These are phyloP conservation scores for Nilaparvata lugens DNA, from an alignment of 1,140 invertebrate species.

Conservation along the genomic window DNA sequence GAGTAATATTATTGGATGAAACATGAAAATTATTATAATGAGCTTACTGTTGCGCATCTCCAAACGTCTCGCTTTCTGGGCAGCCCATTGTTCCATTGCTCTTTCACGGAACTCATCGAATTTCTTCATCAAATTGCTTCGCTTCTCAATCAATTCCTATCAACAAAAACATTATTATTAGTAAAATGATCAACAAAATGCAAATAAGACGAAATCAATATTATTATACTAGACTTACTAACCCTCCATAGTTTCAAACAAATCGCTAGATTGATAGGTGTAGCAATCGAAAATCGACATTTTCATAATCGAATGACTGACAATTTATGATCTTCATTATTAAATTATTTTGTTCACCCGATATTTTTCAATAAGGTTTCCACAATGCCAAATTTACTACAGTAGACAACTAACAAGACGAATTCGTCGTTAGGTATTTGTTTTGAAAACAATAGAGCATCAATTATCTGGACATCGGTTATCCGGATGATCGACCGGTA, in stretches of 20 bases:
- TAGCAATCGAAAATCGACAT: background rate
- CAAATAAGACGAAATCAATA: background rate
- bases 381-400: no score
- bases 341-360: no score
- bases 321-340: background rate
- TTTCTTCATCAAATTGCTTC: constrained; percentile 77
- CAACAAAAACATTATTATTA: no score
- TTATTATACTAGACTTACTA: no score
- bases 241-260: no score
- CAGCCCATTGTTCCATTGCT: constrained; percentile 62
- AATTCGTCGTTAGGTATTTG: no score
- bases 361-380: no score
- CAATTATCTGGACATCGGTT: no score
- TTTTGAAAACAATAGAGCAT: no score
- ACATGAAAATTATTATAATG: constrained; percentile 4
- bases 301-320: background rate
- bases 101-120: constrained; percentile 73
- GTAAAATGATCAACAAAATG: background rate
- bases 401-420: no score
- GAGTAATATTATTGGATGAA: background rate
- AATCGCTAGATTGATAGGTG: background rate
- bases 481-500: no score
- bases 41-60: constrained; percentile 77
- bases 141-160: constrained; percentile 87
- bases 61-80: constrained; percentile 67